phyloP scores from a whole-genome alignment of 2,888 invertebrate species.

The Mellilla xanthometata region DNA sequence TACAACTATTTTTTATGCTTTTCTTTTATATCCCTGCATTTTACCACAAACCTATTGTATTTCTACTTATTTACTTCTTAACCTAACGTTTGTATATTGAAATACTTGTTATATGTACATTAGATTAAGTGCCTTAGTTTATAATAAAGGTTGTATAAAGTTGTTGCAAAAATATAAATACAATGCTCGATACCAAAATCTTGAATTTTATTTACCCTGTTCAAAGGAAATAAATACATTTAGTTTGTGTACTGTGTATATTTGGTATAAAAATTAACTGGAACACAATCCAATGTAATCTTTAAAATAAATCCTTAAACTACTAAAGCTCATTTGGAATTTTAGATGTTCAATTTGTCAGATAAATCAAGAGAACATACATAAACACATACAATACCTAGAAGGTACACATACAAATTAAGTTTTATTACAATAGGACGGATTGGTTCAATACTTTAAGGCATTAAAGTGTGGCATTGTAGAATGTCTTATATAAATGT shows the following conservation, averaged over 20 bases:
- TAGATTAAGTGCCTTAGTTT: slow-evolving; percentile 1
- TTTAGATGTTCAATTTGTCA: slow-evolving; percentile 4
- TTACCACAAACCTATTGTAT: slow-evolving; percentile 24
- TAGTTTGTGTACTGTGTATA: slow-evolving; percentile 55
- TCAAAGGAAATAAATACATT: slow-evolving; percentile 24
- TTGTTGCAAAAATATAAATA: slow-evolving; percentile 52
- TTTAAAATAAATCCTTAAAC: slow-evolving; percentile 50
- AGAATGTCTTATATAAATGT: too few relatives aligned
- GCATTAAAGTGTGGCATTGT: too few relatives aligned
- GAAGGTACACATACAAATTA: background rate
- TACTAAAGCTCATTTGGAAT: slow-evolving; percentile 35
- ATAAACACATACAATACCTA: slow-evolving; percentile 1
- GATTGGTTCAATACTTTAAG: background rate
- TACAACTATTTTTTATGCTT: background rate
- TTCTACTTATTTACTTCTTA: slow-evolving; percentile 14
- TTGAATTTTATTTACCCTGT: slow-evolving; percentile 26
- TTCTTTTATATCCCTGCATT: slow-evolving; percentile 23
- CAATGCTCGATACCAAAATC: slow-evolving; percentile 52
- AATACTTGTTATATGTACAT: background rate
- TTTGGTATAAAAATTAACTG: slow-evolving; percentile 77
- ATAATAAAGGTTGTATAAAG: slow-evolving; percentile 13
- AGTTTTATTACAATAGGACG: background rate
- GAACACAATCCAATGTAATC: slow-evolving; percentile 58
- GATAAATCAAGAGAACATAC: background rate
- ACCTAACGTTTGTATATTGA: background rate